phyloP scores from a whole-genome alignment of 2,113 vertebrate species.

The Porphyrio hochstetteri region DNA sequence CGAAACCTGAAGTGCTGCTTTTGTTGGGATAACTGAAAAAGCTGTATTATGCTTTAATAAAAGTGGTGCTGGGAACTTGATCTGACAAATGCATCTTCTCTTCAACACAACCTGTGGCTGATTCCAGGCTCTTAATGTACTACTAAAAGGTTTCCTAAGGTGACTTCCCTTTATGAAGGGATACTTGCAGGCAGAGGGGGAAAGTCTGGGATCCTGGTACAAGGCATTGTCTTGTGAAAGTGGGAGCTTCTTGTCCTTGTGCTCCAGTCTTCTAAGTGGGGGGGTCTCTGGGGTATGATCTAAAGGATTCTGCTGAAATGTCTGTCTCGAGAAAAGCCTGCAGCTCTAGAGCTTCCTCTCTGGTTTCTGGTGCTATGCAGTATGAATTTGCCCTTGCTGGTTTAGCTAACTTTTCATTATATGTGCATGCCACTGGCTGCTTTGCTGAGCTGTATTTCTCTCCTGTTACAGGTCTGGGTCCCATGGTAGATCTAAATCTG shows the following conservation, averaged over 20 bases:
- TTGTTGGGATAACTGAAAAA: not conserved
- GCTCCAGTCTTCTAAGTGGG: not conserved
- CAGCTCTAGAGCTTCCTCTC: not conserved
- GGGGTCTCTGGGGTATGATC: not conserved
- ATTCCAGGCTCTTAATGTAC: not conserved
- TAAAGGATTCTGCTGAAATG: not conserved
- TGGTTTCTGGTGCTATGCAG: not conserved
- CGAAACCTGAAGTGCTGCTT: not conserved
- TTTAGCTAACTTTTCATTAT: not conserved
- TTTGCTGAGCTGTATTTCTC: conserved; percentile 66
- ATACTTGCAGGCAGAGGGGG: not conserved
- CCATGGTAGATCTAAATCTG: conserved; percentile 73
- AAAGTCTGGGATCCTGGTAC: not conserved
- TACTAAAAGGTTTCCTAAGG: not conserved
- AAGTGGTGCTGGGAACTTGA: not conserved
- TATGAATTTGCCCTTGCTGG: not conserved
- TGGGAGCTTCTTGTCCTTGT: not conserved
- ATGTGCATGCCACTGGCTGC: conserved; percentile 35
- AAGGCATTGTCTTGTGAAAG: not conserved
- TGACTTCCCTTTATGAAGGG: not conserved
- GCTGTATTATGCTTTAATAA: not conserved
- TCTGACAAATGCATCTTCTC: not conserved
- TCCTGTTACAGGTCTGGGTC: conserved; percentile 70
- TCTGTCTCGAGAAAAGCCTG: not conserved
- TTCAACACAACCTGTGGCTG: not conserved